Evolutionary conservation across 1,140 invertebrate species (phyloP), one percentile per base, ranked within the genome.

Genomic region (Sesamia nonagrioides): DNA sequence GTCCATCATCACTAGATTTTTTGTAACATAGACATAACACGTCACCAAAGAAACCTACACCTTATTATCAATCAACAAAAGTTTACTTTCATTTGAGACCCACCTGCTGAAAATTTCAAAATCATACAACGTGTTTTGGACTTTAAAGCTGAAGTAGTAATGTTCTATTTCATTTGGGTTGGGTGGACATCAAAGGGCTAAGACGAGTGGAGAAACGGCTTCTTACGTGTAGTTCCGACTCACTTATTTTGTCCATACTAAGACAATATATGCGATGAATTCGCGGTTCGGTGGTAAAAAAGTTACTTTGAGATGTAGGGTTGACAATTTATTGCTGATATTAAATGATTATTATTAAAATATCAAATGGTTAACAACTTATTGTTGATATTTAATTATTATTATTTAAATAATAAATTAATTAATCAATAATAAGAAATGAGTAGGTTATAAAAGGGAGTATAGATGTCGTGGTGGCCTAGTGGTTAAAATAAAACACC

Each of bases 241-340:
- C 90, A 88, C 90, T 92, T 92, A 92, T 92, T 92, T 92, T 92
- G 89, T 92, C 90, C 90, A 92, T 89, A 92, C 90, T 87, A 89
- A 92, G 90, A 89, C 89, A 90, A 90, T 91, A 83, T 91, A 92
- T 92, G 87, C 90, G 87, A 84, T 82, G 90, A 90, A 92, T 92
- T 89, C 84, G 84, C 86, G 85, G 83, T 78, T 83, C 77, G 61
- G 74, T 45, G 84, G 88, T 87, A 91, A 91, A 91, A 90, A 90
- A 81, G 71, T 52, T 56, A 75, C 72, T 78, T 33, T 52, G 73
- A 52, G 61, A 18, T 40, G 2, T 80, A 91, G 88, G 89, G 89
- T 56, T 89, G 86, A n/a, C 66, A 33, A 17, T 27, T 27, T 27
- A 27, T 3, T 21, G 17, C 8, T 56, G 17, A 40, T 6, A 27